phyloP scores from a whole-genome alignment of 2,888 invertebrate species.

The Tiphia femorata region DNA sequence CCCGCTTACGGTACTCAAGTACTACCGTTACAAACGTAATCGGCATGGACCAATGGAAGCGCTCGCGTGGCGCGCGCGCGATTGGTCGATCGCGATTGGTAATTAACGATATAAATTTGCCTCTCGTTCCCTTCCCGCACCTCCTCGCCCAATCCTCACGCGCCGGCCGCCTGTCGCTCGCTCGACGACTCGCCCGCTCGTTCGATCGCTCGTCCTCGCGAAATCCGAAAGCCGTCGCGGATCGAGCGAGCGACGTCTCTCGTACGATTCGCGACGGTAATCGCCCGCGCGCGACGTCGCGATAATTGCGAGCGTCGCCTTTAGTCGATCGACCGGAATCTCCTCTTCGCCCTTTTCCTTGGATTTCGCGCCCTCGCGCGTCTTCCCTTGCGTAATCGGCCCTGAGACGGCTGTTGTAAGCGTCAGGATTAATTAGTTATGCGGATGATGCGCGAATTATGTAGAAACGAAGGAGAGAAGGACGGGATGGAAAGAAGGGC shows the following conservation, averaged over 20 bases:
- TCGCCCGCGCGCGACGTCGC: conserved; percentile 17
- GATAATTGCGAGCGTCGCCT: conserved; percentile 40
- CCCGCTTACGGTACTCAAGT: no score
- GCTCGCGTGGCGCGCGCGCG: conserved; percentile 7
- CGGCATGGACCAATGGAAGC: conserved; percentile 31
- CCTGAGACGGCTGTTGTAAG: conserved; percentile 33
- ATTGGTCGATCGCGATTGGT: conserved; percentile 38
- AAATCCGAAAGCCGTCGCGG: no score
- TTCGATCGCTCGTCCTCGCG: no score
- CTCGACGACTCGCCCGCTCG: no score
- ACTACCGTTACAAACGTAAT: conserved; percentile 26
- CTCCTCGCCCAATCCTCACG: conserved; percentile 9
- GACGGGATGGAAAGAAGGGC: background rate
- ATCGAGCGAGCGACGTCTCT: no score
- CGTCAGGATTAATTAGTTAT: conserved; percentile 43
- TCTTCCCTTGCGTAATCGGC: conserved; percentile 34
- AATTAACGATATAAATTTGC: conserved; percentile 46
- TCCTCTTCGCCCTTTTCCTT: no score
- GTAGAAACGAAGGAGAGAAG: no score
- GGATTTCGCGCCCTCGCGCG: no score
- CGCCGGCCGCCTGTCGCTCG: no score
- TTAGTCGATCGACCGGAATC: no score
- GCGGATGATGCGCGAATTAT: conserved; percentile 24
- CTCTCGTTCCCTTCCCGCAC: background rate
- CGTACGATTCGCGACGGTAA: conserved; percentile 20